These are phyloP conservation scores for Lasiommata megera DNA, from an alignment of 2,888 invertebrate species.

Conservation along the genomic window DNA sequence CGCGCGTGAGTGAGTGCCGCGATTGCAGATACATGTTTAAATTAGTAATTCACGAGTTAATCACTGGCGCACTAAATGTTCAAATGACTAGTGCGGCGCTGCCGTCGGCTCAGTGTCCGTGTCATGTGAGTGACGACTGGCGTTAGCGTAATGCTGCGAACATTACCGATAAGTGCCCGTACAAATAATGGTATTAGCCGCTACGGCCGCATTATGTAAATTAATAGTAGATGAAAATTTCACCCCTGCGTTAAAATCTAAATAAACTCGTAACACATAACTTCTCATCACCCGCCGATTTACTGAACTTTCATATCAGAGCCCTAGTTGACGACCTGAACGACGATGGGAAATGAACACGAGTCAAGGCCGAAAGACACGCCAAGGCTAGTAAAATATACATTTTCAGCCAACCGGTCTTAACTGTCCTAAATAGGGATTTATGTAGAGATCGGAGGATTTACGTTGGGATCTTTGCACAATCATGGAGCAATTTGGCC, in stretches of 20 bases:
- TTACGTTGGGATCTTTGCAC: background rate
- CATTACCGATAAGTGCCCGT: background rate
- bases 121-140: background rate
- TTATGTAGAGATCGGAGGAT: background rate
- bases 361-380: background rate
- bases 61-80: slow-evolving; percentile 1
- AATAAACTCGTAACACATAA: too few species aligned
- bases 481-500: background rate
- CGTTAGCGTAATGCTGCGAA: background rate
- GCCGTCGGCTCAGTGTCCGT: background rate
- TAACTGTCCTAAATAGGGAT: background rate
- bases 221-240: background rate
- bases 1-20: background rate
- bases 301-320: too few species aligned
- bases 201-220: background rate
- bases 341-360: too few species aligned
- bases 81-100: background rate
- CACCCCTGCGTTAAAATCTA: background rate
- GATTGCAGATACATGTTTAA: slow-evolving; percentile 5
- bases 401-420: background rate
- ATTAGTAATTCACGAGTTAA: slow-evolving; percentile 1
- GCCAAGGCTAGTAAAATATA: background rate
- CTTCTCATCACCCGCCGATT: too few species aligned
- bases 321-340: background rate
- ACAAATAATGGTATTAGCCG: background rate